Conservation (phyloP, 2,888 invertebrate genomes). For the Hylaea fasciaria region DNA sequence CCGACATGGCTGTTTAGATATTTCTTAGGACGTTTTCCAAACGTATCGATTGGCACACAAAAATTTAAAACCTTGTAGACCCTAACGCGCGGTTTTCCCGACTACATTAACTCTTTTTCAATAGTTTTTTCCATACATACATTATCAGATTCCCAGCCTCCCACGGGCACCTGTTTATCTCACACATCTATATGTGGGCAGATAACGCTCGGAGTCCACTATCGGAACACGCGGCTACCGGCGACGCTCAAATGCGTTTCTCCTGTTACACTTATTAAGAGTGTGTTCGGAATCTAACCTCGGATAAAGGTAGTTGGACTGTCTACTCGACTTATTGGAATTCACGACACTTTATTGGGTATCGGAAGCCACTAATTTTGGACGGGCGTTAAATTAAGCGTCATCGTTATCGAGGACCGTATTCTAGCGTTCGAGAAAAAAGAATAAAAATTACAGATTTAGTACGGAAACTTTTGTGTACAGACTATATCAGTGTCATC, state of each 20-base stretch:
- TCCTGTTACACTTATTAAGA: slow-evolving; percentile 76
- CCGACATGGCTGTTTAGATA: too few species aligned
- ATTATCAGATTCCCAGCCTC: slow-evolving; percentile 43
- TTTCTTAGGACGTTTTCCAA: too few species aligned
- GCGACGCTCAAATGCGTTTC: slow-evolving; percentile 77
- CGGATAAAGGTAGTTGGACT: slow-evolving; percentile 30
- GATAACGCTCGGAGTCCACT: slow-evolving; percentile 65
- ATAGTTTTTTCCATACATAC: slow-evolving; percentile 43
- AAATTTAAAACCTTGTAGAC: slow-evolving; percentile 2
- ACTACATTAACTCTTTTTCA: slow-evolving; percentile 23
- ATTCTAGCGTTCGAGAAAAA: slow-evolving; percentile 12
- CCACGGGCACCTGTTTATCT: slow-evolving; percentile 74
- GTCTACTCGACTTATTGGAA: slow-evolving; percentile 41
- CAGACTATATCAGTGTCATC: not conserved
- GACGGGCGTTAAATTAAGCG: slow-evolving; percentile 37
- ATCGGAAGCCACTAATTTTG: slow-evolving; percentile 39
- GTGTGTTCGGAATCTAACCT: slow-evolving; percentile 50
- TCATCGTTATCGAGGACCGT: slow-evolving; percentile 20
- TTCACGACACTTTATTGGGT: slow-evolving; percentile 33
- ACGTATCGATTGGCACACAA: not conserved
- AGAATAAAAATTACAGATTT: slow-evolving; percentile 10
- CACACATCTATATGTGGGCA: slow-evolving; percentile 61
- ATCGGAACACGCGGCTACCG: slow-evolving; percentile 63
- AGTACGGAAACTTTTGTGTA: not conserved
- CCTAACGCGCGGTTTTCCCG: slow-evolving; percentile 7